Conservation (phyloP, 2,113 vertebrate species). For the Forbesichthys agassizii region DNA sequence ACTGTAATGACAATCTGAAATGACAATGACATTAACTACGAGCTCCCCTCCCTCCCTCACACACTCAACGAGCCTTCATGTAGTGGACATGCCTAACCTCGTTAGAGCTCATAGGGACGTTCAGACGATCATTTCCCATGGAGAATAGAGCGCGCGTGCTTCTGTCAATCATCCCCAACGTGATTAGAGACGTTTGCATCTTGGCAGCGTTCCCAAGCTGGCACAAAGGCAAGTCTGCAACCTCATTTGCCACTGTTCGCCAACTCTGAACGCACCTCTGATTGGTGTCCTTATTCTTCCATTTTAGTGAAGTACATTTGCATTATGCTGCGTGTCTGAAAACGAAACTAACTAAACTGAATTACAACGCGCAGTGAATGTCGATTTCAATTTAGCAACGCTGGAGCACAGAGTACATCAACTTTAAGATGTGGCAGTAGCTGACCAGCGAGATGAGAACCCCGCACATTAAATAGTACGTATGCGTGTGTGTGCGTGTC, state of each 20-base stretch:
- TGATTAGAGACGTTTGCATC: slow-evolving; percentile 58
- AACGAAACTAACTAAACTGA: neutral
- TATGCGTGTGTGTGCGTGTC: neutral
- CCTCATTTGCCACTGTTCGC: neutral
- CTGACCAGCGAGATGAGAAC: neutral
- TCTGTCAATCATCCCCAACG: slow-evolving; percentile 56
- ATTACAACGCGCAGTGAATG: neutral
- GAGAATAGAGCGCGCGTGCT: no score
- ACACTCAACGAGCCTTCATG: slow-evolving; percentile 48
- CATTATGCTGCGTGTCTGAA: slow-evolving; percentile 1
- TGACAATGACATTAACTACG: neutral
- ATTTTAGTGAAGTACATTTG: neutral
- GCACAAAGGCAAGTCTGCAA: slow-evolving; percentile 29
- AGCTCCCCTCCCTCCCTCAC: neutral
- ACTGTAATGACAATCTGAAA: slow-evolving; percentile 36
- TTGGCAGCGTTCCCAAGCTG: slow-evolving; percentile 51
- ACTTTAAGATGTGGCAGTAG: no score
- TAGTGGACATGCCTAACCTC: no score
- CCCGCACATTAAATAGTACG: neutral
- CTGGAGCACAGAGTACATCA: neutral
- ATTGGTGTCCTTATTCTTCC: slow-evolving; percentile 11
- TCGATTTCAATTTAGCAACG: neutral
- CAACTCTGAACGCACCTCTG: no score
- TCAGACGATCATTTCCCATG: no score
- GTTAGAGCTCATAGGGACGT: no score